These are phyloP conservation scores for Actenoides lindsayi DNA, from an alignment of 2,113 vertebrate species.

Conservation along the genomic window DNA sequence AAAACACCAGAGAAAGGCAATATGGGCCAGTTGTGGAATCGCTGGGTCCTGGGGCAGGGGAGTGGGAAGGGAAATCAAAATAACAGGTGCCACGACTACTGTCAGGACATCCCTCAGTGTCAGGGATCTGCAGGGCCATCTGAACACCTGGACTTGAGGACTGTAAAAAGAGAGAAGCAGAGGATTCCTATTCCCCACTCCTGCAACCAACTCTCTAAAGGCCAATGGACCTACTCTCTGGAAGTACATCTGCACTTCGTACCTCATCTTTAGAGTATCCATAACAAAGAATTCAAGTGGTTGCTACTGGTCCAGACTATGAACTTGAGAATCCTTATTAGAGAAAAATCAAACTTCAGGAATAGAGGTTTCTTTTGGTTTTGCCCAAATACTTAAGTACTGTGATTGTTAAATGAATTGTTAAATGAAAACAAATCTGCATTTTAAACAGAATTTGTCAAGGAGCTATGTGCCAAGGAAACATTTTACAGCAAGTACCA, in stretches of 20 bases:
- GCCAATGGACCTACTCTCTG: neutral
- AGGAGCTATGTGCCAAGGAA: neutral
- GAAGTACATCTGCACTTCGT: neutral
- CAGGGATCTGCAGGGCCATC: neutral
- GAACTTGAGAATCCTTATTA: neutral
- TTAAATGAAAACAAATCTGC: neutral
- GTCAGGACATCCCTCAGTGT: neutral
- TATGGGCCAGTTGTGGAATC: neutral
- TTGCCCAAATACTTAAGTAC: neutral
- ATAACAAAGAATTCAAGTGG: neutral
- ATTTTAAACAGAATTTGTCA: neutral
- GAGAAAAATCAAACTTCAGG: neutral
- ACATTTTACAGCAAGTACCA: neutral
- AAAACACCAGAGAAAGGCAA: neutral
- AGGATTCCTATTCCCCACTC: neutral
- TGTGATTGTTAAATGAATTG: neutral
- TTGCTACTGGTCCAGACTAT: neutral
- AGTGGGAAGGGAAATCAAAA: neutral
- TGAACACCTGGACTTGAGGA: neutral
- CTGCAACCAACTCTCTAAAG: neutral
- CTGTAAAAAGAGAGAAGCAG: neutral
- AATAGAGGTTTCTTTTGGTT: neutral
- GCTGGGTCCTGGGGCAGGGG: no score
- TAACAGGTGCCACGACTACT: neutral
- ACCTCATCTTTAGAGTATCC: neutral